Percentiles rank a stretch among this genome's conserved stretches.
These are phyloP conservation scores for Sceloporus undulatus DNA, from an alignment of 2,113 vertebrate genomes.

Conservation along the genomic window DNA sequence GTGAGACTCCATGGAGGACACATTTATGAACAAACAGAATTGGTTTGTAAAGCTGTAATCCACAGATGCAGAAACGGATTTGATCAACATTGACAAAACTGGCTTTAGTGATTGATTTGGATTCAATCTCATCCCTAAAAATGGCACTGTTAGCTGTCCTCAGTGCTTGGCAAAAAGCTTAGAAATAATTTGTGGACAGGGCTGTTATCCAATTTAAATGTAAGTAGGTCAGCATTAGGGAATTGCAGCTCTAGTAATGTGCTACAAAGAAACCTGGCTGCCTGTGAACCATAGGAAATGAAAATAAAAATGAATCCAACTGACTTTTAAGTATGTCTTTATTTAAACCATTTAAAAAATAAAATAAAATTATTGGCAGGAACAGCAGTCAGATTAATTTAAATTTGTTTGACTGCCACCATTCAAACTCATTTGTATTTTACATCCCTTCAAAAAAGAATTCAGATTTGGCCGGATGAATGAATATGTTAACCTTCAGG, in stretches of 20 bases:
- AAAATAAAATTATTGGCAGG: not conserved
- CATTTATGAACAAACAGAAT: not conserved
- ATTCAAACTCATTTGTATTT: not conserved
- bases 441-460: not conserved
- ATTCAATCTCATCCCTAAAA: not conserved
- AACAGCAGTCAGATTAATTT: not conserved
- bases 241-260: not conserved
- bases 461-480: not conserved
- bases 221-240: constrained; percentile 8
- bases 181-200: not conserved
- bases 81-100: constrained; percentile 10
- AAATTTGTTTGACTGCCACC: not conserved
- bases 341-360: too few species aligned
- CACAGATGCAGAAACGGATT: not conserved
- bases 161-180: not conserved
- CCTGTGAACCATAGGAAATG: not conserved
- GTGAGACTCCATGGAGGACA: not conserved
- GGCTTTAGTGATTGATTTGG: constrained; percentile 8
- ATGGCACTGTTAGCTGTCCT: not conserved
- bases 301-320: constrained; percentile 5
- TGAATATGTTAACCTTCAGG: not conserved
- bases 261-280: not conserved
- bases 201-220: constrained; percentile 19
- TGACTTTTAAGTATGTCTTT: not conserved
- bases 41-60: not conserved